Conservation (phyloP, 2,113 vertebrate species). For the Prochilodus magdalenae region DNA sequence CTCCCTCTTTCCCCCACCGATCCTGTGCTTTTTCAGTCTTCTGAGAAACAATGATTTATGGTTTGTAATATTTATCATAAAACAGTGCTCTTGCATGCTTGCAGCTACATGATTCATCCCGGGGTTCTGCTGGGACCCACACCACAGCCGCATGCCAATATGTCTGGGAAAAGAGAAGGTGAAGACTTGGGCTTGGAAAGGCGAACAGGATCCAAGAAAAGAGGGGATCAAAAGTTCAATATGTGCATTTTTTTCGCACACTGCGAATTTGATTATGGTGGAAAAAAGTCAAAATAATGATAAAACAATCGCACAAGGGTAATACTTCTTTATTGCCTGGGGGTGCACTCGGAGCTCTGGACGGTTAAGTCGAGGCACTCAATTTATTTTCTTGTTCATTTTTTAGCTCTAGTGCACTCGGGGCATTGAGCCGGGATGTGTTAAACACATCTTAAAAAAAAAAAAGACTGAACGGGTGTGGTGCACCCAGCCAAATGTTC, state of each 20-base stretch:
- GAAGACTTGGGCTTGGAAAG: constrained; percentile 67
- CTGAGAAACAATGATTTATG: constrained; percentile 74
- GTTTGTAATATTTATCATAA: constrained; percentile 77
- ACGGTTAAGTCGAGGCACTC: constrained; percentile 70
- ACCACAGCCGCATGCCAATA: constrained; percentile 74
- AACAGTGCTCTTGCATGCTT: constrained; percentile 69
- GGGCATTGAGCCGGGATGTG: constrained; percentile 68
- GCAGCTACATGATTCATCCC: constrained; percentile 78
- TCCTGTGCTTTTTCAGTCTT: constrained; percentile 40
- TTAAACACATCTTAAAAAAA: constrained; percentile 68
- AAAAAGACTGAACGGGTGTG: constrained; percentile 58
- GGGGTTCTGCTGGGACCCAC: constrained; percentile 69
- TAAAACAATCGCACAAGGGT: constrained; percentile 68
- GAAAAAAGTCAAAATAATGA: constrained; percentile 67
- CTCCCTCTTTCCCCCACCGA: background rate
- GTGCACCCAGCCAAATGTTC: constrained; percentile 63
- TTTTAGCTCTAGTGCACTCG: constrained; percentile 50
- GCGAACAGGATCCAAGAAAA: constrained; percentile 67
- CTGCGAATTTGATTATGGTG: constrained; percentile 70
- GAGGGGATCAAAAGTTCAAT: constrained; percentile 76
- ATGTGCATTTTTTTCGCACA: constrained; percentile 49
- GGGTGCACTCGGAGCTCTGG: constrained; percentile 65
- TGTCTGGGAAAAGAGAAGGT: constrained; percentile 78
- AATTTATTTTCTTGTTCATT: constrained; percentile 69
- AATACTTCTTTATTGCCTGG: constrained; percentile 69